Base-by-base conservation (phyloP, 2,888 invertebrate genomes). In the Eretmocerus hayati region DNA sequence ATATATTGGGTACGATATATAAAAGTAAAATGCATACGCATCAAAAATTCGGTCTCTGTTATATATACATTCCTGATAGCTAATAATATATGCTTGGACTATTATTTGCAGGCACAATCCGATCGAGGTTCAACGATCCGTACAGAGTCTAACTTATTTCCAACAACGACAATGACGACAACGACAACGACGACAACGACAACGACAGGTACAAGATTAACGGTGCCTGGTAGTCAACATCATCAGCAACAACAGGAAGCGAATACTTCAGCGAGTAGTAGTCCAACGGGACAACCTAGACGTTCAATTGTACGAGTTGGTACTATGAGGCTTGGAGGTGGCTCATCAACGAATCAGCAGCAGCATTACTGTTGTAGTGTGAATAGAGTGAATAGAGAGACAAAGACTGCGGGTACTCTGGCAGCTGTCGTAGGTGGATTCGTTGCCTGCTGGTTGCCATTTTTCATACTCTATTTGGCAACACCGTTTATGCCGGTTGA, bases 361-460 rank as follows among this genome's bases (percentile, higher is more conserved):
- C 58, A 60, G 20, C 65, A 64, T 49, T 65, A 66, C 42, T 66
- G 66, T 43, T 67, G 67, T 48, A 63, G 66, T 51, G 67, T 67
- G 48, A 68, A 65, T 58, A 59, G 63, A 53, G 64, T 76, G 48
- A 77, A 87, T 43, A 75, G 89, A 42, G 91, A 91, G 65, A 88
- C 87, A 4, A 91, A 91, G 73, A 90, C 91, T 0, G 90, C 90
- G 3, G 89, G 90, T 64, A 90, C 90, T 0, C 69, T 91, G 42
- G 89, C 89, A 54, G 81, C 90, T 5, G 90, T 91, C 1, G 88
- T 91, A 0, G 90, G 90, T 0, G 90, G 90, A 3, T 90, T 90
- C 59, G 83, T 90, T 3, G 84, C 87, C 5, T 91, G 90, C 61
- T 91, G 91, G 91, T 69, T 90, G 22, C 90, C 90, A 0, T 91